Evolutionary conservation across 2,797 vertebrate species (phyloP).

Genomic region (Synanceia verrucosa): DNA sequence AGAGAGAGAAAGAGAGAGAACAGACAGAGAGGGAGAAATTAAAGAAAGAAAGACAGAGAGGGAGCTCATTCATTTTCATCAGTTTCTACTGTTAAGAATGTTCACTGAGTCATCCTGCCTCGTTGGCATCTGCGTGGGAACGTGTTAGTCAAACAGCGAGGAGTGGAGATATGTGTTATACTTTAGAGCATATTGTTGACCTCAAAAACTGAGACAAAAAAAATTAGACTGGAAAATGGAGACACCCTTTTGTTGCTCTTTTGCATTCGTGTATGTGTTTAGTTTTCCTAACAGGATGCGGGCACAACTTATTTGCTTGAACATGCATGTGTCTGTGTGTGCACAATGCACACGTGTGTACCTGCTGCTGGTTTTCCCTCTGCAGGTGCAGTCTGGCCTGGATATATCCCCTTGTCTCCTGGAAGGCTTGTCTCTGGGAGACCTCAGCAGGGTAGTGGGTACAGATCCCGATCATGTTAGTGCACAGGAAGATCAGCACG

Average conservation of each 20-base stretch:
- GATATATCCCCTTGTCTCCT: conserved; percentile 96
- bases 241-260: conserved; percentile 58
- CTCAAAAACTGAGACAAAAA: conserved; percentile 64
- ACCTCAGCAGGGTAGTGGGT: conserved; percentile 97
- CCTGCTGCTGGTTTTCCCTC: conserved; percentile 97
- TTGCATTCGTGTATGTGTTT: conserved; percentile 49
- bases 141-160: conserved; percentile 68
- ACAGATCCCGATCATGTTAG: conserved; percentile 95
- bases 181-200: conserved; percentile 73
- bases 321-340: conserved; percentile 11
- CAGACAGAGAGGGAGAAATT: conserved; percentile 11
- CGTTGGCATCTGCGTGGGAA: conserved; percentile 72
- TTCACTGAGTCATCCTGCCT: conserved; percentile 71
- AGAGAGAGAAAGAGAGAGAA: conserved; percentile 20
- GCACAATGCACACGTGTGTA: no score
- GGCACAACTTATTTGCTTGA: conserved; percentile 20
- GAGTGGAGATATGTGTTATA: conserved; percentile 50
- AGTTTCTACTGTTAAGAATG: conserved; percentile 55
- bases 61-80: conserved; percentile 65
- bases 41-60: conserved; percentile 39
- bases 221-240: conserved; percentile 36
- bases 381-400: conserved; percentile 95
- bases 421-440: conserved; percentile 97
- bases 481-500: conserved; percentile 92
- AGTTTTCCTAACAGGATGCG: conserved; percentile 5